phyloP scores from a whole-genome alignment of 2,113 vertebrate genomes.

The Meriones unguiculatus region DNA sequence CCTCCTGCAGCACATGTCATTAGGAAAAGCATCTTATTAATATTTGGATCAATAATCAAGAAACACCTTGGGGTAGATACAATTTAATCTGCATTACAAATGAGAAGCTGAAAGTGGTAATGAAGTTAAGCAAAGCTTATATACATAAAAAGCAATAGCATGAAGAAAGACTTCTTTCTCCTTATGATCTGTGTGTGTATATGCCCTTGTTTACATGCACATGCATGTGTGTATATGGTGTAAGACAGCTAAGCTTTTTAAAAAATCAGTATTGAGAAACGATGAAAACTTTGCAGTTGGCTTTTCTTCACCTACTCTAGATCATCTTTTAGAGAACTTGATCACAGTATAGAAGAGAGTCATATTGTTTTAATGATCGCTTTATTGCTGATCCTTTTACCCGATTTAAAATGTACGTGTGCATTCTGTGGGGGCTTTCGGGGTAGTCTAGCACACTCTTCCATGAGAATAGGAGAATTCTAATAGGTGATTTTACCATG shows the following conservation, averaged over 20 bases:
- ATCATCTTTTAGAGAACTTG: neutral
- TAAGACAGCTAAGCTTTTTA: neutral
- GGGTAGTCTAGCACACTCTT: neutral
- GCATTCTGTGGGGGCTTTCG: neutral
- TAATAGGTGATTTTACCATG: neutral
- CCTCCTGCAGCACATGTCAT: neutral
- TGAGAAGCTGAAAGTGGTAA: neutral
- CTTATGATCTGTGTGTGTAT: neutral
- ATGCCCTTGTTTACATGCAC: neutral
- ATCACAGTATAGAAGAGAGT: neutral
- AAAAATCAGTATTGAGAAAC: neutral
- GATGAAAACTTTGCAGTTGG: neutral
- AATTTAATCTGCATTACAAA: constrained; percentile 6
- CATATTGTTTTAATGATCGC: neutral
- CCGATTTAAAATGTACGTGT: neutral
- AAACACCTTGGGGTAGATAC: neutral
- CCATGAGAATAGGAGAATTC: neutral
- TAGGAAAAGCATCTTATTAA: neutral
- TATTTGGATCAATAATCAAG: neutral
- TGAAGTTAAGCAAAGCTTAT: neutral
- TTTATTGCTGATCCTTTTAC: neutral
- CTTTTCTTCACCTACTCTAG: neutral
- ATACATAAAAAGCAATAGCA: neutral
- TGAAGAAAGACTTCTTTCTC: neutral
- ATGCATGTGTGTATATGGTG: neutral